Conservation (phyloP, 2,888 invertebrate species). For the Agrilus biguttatus region DNA sequence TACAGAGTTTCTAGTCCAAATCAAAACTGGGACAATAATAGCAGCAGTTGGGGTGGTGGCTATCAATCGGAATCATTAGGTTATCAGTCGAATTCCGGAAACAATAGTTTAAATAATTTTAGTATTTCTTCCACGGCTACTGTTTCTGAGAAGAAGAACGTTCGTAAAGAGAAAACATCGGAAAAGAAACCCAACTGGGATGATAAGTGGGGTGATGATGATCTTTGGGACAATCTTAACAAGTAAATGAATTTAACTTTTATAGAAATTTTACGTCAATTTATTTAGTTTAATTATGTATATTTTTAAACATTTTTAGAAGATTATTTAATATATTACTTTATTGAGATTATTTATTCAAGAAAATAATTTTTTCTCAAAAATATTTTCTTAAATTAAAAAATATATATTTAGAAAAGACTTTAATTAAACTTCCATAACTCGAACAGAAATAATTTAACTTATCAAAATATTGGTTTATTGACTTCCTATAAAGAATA, state of each 20-base stretch:
- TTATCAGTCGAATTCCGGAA: slow-evolving; percentile 24
- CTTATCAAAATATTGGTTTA: too few species aligned
- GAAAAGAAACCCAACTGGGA: slow-evolving; percentile 23
- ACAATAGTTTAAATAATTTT: slow-evolving; percentile 18
- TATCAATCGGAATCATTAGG: slow-evolving; percentile 24
- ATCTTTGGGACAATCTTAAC: slow-evolving; percentile 45
- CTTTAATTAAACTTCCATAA: too few species aligned
- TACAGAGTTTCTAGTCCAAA: slow-evolving; percentile 27
- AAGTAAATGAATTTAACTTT: slow-evolving; percentile 28
- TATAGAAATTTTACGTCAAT: too few species aligned
- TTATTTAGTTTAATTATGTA: too few species aligned
- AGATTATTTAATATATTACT: too few species aligned
- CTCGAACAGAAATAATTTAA: too few species aligned
- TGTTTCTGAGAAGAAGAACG: slow-evolving; percentile 10
- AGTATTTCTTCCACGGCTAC: slow-evolving; percentile 17
- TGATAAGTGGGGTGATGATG: slow-evolving; percentile 41
- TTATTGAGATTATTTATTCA: too few species aligned
- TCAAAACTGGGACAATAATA: slow-evolving; percentile 6
- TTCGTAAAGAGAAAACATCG: slow-evolving; percentile 23
- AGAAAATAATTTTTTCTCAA: too few species aligned
- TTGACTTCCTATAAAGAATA: too few species aligned
- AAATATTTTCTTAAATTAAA: too few species aligned
- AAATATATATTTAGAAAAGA: too few species aligned
- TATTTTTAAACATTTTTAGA: too few species aligned
- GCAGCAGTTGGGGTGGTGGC: slow-evolving; percentile 18